Evolutionary conservation across 2,797 vertebrate genomes (phyloP), one percentile per base, ranked within the genome.

Genomic region (Paramormyrops hopkinsi): DNA sequence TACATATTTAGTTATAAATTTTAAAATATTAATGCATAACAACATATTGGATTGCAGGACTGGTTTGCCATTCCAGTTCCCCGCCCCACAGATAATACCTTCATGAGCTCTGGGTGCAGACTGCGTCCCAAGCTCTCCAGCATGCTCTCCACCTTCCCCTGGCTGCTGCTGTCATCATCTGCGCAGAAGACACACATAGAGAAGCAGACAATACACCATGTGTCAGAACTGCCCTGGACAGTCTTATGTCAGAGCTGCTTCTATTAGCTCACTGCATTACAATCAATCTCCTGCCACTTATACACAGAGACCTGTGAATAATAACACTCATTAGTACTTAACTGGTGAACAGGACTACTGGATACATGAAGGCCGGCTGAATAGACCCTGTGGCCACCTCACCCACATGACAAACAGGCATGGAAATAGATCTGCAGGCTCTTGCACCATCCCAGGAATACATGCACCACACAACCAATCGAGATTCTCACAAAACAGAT

Each of bases 31-130:
- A 29, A 51, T 7, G 82, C 14, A 5, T 7, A 19, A 82, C 11
- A 17, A 50, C 3, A 22, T 48, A 83, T 83, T 22, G 14, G 44
- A 54, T 19, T 25, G 48, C 14, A 33, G 50, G 50, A 54, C 22
- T 54, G 12, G 22, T 22, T 25, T 12, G 84, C n/a, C 48, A 22
- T 53, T 29, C 84, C 22, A 48, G n/a, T 41, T 50, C 44, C 62
- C 25, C 7, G 2, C 17, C 12, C 44, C 33, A 29, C 17, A 73
- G 56, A 76, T 37, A 6, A 37, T 97, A 99, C 99, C 98, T 99
- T 99, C 94, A 97, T 96, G 37, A 99, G 96, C 94, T 99, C 98
- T 0, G 97, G 98, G 87, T 99, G 97, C 93, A 99, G 96, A 94
- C 97, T 98, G 89, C 97, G 96, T 92, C 98, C 98, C 93, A 97